Conservation (phyloP, 2,113 vertebrate genomes). For the Marcusenius ussheri region DNA sequence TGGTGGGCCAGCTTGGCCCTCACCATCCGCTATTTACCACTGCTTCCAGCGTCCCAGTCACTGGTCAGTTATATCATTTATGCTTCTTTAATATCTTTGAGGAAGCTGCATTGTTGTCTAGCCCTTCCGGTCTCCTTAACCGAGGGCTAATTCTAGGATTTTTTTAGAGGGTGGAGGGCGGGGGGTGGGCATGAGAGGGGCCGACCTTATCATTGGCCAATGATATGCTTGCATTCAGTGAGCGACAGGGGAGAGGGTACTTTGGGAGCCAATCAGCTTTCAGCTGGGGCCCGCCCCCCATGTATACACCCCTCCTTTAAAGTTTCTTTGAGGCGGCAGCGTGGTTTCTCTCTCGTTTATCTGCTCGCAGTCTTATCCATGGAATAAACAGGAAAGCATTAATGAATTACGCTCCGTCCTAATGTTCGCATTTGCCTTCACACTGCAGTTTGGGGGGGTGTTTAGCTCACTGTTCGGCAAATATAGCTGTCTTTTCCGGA, state of each 20-base stretch:
- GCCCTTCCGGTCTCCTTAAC: background rate
- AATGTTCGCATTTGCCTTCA: background rate
- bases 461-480: background rate
- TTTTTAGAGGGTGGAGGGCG: background rate
- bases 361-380: background rate
- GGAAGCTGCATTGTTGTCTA: background rate
- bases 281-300: background rate
- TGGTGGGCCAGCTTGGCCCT: background rate
- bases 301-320: background rate
- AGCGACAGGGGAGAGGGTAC: background rate
- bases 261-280: background rate
- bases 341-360: background rate
- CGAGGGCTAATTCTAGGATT: background rate
- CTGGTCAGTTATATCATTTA: background rate
- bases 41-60: background rate
- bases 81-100: background rate
- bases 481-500: background rate
- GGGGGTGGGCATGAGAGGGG: background rate
- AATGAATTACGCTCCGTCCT: background rate
- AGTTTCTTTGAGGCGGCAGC: background rate
- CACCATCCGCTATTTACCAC: background rate
- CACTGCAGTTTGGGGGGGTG: background rate
- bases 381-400: background rate
- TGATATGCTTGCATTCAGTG: background rate
- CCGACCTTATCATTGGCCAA: background rate